Base-by-base conservation (phyloP, 2,888 invertebrate species). In the Melieria omissa region DNA sequence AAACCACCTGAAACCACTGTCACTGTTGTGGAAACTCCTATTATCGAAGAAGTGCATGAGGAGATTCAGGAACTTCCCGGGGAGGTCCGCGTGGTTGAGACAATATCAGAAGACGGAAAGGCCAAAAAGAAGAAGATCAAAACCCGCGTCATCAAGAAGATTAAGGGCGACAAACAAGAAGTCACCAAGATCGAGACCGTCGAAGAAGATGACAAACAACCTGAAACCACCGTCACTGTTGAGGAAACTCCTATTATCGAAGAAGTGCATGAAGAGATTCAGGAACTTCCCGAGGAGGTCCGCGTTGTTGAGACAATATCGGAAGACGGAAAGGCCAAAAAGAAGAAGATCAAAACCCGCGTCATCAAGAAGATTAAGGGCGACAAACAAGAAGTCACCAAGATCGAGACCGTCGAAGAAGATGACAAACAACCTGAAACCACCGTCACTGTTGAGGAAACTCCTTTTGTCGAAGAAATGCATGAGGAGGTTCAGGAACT, bases 181-280 rank as follows among this genome's bases (percentile, higher is more conserved):
- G 70, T 74, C 44, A 74, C 74, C 12, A 74, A 72, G 57, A 72
- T 72, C 46, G 70, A 74, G 57, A 74, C 74, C 16, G 64, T 72
- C 3, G 74, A 74, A 71, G 75, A 75, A 67, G 73, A 75, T 67
- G 73, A 73, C 49, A 73, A 75, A 57, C 75, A 66, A 52, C 75
- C 73, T 3, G 70, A 75, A 70, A 75, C 71, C 3, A 75, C 73
- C 45, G 73, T 73, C n/a, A 73, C 71, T 4, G 71, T 73, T 41
- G 75, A 71, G 45, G 73, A 75, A 62, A 67, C 61, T 55, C 70
- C 71, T 14, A 2, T 2, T 29, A 29, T 71, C 45, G 72, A 73
- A 52, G 65, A 73, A 47, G 61, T 60, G n/a, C 61, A 55, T 5
- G 60, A 73, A 29, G 66, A 70, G 55, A 57, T 71, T 0, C 58